These are phyloP conservation scores for Folsomia candida DNA, from an alignment of 2,888 invertebrate species.

Conservation along the genomic window DNA sequence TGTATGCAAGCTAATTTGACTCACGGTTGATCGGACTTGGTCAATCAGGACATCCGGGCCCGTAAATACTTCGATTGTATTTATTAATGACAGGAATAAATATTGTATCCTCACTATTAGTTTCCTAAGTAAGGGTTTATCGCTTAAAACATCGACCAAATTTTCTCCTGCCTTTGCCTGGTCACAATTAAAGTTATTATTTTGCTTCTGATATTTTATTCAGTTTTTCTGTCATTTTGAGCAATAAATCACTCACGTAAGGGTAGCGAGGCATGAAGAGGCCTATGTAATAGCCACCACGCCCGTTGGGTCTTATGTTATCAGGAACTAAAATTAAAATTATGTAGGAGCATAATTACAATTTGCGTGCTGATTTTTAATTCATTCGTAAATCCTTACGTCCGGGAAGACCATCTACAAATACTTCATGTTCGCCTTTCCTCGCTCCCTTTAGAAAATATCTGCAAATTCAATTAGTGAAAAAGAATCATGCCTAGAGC, in stretches of 20 bases:
- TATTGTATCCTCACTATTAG: slow-evolving; percentile 27
- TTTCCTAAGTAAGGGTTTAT: slow-evolving; percentile 25
- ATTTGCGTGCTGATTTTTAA: no score
- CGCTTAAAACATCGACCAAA: slow-evolving; percentile 10
- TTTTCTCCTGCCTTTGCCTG: no score
- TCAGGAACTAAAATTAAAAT: no score
- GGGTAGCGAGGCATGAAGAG: slow-evolving; percentile 59
- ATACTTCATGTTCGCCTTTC: slow-evolving; percentile 74
- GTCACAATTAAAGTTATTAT: no score
- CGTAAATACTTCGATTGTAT: not conserved
- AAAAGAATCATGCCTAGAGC: not conserved
- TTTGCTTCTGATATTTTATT: no score
- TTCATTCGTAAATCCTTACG: no score
- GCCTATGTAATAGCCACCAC: slow-evolving; percentile 68
- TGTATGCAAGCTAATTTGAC: no score
- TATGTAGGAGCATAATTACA: not conserved
- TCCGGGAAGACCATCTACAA: slow-evolving; percentile 77
- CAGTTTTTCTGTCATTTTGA: no score
- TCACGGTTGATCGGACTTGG: not conserved
- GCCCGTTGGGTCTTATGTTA: slow-evolving; percentile 63
- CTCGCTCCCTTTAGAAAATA: slow-evolving; percentile 78
- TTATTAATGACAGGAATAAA: slow-evolving; percentile 59
- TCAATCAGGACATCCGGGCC: not conserved
- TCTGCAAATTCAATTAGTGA: slow-evolving; percentile 50
- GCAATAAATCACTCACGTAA: slow-evolving; percentile 20